phyloP scores from a whole-genome alignment of 1,140 invertebrate species.

The Galendromus occidentalis region DNA sequence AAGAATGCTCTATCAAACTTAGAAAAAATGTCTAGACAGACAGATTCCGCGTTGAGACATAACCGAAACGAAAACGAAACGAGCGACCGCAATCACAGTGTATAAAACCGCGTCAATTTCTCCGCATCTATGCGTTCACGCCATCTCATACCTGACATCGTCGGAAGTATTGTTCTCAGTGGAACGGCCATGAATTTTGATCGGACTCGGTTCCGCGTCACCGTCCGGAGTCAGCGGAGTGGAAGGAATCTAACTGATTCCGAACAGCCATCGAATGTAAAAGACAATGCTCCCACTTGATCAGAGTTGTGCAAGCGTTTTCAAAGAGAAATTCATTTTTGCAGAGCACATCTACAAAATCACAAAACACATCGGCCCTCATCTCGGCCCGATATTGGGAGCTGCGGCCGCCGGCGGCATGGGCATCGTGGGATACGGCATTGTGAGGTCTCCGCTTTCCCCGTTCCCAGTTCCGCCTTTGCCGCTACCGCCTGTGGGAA shows the following conservation, averaged over 20 bases:
- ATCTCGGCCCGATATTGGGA: neutral
- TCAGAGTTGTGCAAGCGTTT: neutral
- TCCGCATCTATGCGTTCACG: too few species aligned
- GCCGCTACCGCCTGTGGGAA: neutral
- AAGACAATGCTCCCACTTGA: neutral
- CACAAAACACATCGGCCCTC: conserved; percentile 4
- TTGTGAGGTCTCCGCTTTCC: neutral
- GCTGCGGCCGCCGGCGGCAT: neutral
- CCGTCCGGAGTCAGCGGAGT: too few species aligned
- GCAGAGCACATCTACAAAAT: conserved; percentile 3
- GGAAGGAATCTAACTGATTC: neutral
- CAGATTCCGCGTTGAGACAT: too few species aligned
- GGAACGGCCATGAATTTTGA: too few species aligned
- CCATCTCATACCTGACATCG: too few species aligned
- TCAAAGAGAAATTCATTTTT: neutral
- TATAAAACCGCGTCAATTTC: too few species aligned
- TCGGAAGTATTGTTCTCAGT: too few species aligned
- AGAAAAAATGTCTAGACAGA: too few species aligned
- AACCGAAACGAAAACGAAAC: too few species aligned
- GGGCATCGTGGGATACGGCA: neutral
- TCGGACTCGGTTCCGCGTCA: too few species aligned
- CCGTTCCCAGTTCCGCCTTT: conserved; percentile 2
- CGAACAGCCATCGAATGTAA: neutral
- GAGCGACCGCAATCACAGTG: too few species aligned
- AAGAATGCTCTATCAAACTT: too few species aligned